Base-by-base conservation (phyloP, 2,797 vertebrate genomes). In the Anguilla pacifica region DNA sequence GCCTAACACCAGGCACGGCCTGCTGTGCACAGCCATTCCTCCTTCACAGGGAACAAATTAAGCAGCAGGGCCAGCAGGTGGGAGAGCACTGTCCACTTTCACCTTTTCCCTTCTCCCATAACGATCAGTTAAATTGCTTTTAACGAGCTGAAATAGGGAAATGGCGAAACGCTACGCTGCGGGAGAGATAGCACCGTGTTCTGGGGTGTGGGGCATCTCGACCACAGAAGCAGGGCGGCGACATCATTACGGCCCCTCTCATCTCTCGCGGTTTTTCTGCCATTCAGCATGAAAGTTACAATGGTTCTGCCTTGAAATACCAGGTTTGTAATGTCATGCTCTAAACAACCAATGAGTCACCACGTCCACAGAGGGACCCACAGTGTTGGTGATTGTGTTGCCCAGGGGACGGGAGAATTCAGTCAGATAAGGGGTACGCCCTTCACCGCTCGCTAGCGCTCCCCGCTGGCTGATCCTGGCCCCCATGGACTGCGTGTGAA, bases 1-100 rank as follows among this genome's bases (percentile, higher is more conserved):
- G 28, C 89, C 91, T 74, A 90, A 88, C 88, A 90, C 85, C 43
- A 72, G 72, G 89, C 61, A 90, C 51, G 86, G 15, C 83, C 84
- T 67, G 70, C 51, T 87, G 51, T 89, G 67, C 88, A 39, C 15
- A 49, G 51, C 72, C 77, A 87, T 83, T 85, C n/a, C 83, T 59
- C 46, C 25, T n/a, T 79, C 22, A 84, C 39, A 72, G 10, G 82
- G 72, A 87, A 39, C 49, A 53, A 86, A 85, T 84, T 22, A 46
- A 72, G 4, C 17, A 61, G 43, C 39, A 28, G 28, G 55, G 43
- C 39, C 9, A 43, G 19, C 64, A 84, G 11, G 25, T 13, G 85
- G 67, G 7, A n/a, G 84, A 49, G 59, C 59, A 28, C 57, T 31
- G 39, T 67, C 55, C 15, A 13, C 72, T 9, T 74, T 25, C 11